Conservation (phyloP, 2,113 vertebrate genomes). For the Callaeas wilsoni region DNA sequence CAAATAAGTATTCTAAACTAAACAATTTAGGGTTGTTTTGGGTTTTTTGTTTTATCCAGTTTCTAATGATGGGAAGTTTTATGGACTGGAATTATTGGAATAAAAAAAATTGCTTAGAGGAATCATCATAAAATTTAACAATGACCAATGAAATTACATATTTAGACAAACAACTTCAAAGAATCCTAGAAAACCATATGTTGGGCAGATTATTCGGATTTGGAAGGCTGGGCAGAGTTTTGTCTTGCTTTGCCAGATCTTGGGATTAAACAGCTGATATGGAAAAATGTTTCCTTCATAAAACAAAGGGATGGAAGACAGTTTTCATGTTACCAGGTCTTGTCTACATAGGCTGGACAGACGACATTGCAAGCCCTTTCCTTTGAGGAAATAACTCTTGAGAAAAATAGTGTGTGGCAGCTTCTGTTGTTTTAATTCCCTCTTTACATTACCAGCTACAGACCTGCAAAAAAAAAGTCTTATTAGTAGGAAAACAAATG, state of each 20-base stretch:
- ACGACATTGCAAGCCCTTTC: neutral
- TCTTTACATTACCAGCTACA: neutral
- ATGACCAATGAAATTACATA: neutral
- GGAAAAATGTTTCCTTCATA: neutral
- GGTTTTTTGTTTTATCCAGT: neutral
- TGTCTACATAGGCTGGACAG: neutral
- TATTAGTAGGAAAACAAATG: neutral
- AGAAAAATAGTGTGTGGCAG: neutral
- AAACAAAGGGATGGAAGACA: neutral
- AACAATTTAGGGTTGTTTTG: neutral
- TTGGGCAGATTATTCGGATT: neutral
- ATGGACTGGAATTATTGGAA: neutral
- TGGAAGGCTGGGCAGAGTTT: neutral
- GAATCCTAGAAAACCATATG: neutral
- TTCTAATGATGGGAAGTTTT: neutral
- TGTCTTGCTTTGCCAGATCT: neutral
- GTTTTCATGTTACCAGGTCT: neutral
- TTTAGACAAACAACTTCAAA: neutral
- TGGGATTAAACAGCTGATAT: neutral
- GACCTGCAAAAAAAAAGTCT: neutral
- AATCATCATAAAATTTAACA: neutral
- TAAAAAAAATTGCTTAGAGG: neutral
- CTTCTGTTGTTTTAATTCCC: neutral
- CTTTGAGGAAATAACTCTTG: neutral
- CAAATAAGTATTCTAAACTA: neutral